phyloP scores from a whole-genome alignment of 37 sponge, comb jelly and placozoan genomes.

The Aphrocallistes beatrix region DNA sequence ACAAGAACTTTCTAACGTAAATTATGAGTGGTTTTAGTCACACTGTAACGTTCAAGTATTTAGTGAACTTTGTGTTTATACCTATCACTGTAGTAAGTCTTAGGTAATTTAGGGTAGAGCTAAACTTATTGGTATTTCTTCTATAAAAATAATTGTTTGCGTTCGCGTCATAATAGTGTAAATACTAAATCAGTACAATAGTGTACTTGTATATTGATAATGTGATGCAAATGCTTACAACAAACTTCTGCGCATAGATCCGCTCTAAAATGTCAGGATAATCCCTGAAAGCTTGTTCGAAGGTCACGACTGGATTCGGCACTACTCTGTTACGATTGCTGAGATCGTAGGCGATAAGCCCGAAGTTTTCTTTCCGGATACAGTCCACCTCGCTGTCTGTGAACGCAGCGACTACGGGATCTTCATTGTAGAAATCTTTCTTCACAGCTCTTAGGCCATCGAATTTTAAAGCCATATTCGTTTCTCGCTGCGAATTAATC shows the following conservation, averaged over 20 bases:
- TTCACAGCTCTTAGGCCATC: slow-evolving; percentile 41
- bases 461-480: slow-evolving; percentile 5
- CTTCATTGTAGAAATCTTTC: slow-evolving; percentile 64
- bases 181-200: no score
- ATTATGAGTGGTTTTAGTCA: no score
- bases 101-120: no score
- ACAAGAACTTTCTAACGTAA: no score
- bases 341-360: slow-evolving; percentile 41
- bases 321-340: slow-evolving; percentile 33
- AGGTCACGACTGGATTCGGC: slow-evolving; percentile 71
- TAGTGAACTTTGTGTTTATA: no score
- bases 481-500: background rate
- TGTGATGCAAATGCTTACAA: background rate
- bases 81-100: no score
- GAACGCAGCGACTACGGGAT: slow-evolving; percentile 32
- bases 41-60: no score
- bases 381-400: slow-evolving; percentile 25
- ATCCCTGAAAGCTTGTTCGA: slow-evolving; percentile 60
- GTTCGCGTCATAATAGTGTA: no score
- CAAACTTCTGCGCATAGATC: background rate
- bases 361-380: slow-evolving; percentile 33
- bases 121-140: no score
- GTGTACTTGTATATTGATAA: no score
- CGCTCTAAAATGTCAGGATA: slow-evolving; percentile 45
- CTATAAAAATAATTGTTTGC: no score